Evolutionary conservation across 2,113 vertebrate species (phyloP), one percentile per base, ranked within the genome.

Genomic region (Ictidomys tridecemlineatus): DNA sequence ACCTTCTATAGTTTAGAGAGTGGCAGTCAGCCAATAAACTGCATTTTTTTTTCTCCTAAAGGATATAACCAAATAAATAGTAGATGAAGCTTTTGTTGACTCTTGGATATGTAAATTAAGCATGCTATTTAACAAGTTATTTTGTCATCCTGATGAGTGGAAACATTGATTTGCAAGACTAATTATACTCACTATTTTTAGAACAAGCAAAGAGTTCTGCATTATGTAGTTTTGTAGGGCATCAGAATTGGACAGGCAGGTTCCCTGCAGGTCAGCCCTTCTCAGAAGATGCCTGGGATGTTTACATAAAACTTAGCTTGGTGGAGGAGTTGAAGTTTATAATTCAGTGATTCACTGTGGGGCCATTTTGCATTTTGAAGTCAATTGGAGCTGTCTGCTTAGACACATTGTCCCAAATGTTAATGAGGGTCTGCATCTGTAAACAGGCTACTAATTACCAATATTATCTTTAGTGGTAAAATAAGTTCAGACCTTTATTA

Each of bases 101-200:
- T 98, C 98, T 98, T 97, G 97, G 89, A 97, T 98, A 98, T 98
- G 97, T 96, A 98, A 99, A 98, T 99, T 93, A 97, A 97, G 94
- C 95, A 96, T 95, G 93, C 95, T 97, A 94, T 97, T 98, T 98
- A 98, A 98, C 98, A 98, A 98, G 98, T 98, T 98, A 98, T 98
- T 98, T 97, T 98, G 97, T 98, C 98, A 98, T 98, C 96, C 84
- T 96, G 91, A 97, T 97, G 97, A 98, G 96, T 97, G 73, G 97
- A 98, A 98, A 98, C 96, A 98, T 97, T 98, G 95, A 98, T 98
- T 98, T 98, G 96, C 93, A 98, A 97, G 96, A 98, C 96, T 98
- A 98, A 98, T 99, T 98, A 98, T 89, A 93, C 79, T 98, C 95
- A 92, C 70, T 98, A 95, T 97, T 98, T 98, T 98, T 98, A 98